phyloP scores from a whole-genome alignment of 2,797 vertebrate genomes.

The Serranus cabrilla region DNA sequence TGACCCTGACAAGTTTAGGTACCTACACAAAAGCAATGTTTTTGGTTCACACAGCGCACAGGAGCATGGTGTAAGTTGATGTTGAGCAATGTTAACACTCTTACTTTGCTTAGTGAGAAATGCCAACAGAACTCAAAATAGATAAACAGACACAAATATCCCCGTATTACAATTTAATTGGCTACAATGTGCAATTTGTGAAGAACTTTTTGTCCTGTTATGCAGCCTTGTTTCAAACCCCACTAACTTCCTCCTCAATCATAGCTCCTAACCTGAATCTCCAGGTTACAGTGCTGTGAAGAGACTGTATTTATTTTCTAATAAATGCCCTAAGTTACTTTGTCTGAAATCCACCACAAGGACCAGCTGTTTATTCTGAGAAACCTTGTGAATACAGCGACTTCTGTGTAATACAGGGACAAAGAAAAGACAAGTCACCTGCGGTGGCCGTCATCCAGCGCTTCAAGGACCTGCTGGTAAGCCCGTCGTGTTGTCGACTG shows the following conservation, averaged over 20 bases:
- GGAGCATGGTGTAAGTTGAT: too few species aligned
- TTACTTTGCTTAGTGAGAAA: neutral
- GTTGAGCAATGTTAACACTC: too few species aligned
- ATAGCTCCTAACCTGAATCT: neutral
- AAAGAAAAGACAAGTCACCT: slow-evolving; percentile 86
- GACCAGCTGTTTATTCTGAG: neutral
- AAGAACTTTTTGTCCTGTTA: neutral
- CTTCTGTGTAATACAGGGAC: slow-evolving; percentile 58
- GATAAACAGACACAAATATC: neutral
- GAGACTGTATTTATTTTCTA: neutral
- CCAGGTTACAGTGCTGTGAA: neutral
- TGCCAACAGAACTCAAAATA: neutral
- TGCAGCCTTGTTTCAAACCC: neutral
- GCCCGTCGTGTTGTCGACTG: slow-evolving; percentile 96
- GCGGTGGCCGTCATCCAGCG: slow-evolving; percentile 93
- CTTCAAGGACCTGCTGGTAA: slow-evolving; percentile 97
- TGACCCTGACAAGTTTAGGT: neutral
- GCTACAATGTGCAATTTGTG: neutral
- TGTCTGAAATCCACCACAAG: neutral
- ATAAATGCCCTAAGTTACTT: neutral
- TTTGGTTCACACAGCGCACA: neutral
- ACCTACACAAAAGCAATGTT: neutral
- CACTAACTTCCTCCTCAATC: neutral
- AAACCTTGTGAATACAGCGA: neutral
- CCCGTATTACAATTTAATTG: neutral